Evolutionary conservation across 1,140 invertebrate species (phyloP), one percentile per base, ranked within the genome.

Genomic region (Plectus sambesii): DNA sequence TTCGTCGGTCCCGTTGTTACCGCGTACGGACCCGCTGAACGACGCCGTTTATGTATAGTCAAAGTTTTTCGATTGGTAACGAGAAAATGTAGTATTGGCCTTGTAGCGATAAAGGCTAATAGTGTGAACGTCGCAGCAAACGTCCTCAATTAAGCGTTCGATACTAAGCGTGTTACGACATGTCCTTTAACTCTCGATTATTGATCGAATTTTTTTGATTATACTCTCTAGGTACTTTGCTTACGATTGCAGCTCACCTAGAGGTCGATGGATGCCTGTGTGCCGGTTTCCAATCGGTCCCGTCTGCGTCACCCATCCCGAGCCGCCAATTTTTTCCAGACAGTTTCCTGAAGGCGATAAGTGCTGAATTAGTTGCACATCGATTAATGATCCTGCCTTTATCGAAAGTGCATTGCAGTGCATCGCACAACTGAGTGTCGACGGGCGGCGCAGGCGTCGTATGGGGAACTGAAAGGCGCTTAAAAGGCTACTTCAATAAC

Each of bases 391-490:
- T n/a, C n/a, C n/a, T n/a, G n/a, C n/a, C n/a, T n/a, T n/a, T n/a
- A 20, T 61, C 59, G 38, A 61, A 61, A 15, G 46, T 46, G 35
- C 59, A 61, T 26, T 53, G 38, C n/a, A 61, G 19, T 1, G 37
- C 17, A 8, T 44, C 41, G 37, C 59, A 61, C 0, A 58, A 47
- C 9, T 50, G 38, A 9, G 41, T 33, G 30, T 42, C 33, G 8
- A 61, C 26, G 23, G 59, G 55, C n/a, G 42, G 23, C 6, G 49
- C 59, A 12, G 51, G 51, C 4, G 49, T 52, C 23, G 51, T 40
- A 39, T 61, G 59, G 4, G 59, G 59, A 19, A 61, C 60, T 56
- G 17, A 42, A 53, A 36, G 2, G 26, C 8, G 1, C 5, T 42
- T 20, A 15, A 24, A 44, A 48, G 5, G 43, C 3, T 3, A 23